A percentile compares a stretch with the other conserved stretches of the same genome.
phyloP scores from a whole-genome alignment of 2,888 invertebrate genomes.

The Leptopilina drosophilae region DNA sequence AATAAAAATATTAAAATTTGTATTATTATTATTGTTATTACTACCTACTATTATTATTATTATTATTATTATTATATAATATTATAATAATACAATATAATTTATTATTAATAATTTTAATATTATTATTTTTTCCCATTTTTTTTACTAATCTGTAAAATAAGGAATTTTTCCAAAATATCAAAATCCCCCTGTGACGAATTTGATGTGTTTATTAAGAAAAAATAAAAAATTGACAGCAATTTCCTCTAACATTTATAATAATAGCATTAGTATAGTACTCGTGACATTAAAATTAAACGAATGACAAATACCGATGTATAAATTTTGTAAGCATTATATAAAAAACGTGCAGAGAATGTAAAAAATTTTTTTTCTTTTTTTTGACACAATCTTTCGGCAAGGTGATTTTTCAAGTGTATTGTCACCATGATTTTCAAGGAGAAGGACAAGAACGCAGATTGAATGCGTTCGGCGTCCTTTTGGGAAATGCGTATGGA shows the following conservation, averaged over 20 bases:
- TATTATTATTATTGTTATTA: too few species aligned
- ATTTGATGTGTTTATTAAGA: neutral
- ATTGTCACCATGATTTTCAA: constrained; percentile 53
- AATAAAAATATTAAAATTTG: too few species aligned
- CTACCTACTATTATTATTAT: too few species aligned
- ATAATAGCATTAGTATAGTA: neutral
- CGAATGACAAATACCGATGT: neutral
- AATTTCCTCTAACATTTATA: constrained; percentile 1
- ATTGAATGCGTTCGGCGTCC: constrained; percentile 63
- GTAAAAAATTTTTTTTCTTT: neutral
- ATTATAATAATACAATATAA: too few species aligned
- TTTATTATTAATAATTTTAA: too few species aligned
- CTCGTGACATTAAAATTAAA: neutral
- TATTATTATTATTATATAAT: too few species aligned
- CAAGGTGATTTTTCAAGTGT: constrained; percentile 58
- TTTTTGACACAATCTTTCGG: constrained; percentile 53
- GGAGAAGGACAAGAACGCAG: constrained; percentile 42
- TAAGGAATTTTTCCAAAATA: neutral
- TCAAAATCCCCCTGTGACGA: neutral
- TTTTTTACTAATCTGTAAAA: too few species aligned
- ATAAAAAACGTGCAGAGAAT: neutral
- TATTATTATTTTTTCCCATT: too few species aligned
- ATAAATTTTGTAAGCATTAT: neutral
- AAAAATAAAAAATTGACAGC: neutral
- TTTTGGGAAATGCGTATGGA: constrained; percentile 56